A percentile compares a stretch with the other conserved stretches of the same genome.
These are phyloP conservation scores for Agriopis leucophaearia DNA, from an alignment of 2,888 invertebrate species.

Conservation along the genomic window DNA sequence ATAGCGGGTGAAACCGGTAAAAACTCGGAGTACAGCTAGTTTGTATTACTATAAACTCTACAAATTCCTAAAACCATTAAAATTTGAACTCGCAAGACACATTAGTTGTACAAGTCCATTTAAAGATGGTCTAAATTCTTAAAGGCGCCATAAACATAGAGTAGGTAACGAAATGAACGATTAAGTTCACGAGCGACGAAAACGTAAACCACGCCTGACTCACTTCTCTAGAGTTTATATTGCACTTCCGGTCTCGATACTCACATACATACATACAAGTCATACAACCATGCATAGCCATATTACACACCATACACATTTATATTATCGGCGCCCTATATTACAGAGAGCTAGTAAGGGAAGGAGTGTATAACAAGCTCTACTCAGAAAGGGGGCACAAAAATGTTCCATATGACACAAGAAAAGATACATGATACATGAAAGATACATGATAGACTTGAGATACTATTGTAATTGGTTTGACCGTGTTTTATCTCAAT, in stretches of 20 bases:
- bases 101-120: not conserved
- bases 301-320: not conserved
- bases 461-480: too few relatives aligned
- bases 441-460: too few relatives aligned
- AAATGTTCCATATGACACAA: not conserved
- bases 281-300: constrained; percentile 4
- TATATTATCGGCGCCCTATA: constrained; percentile 11
- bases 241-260: constrained; percentile 36
- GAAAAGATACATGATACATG: too few relatives aligned
- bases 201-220: constrained; percentile 32
- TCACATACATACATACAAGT: not conserved
- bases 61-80: too few relatives aligned
- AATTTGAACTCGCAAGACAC: not conserved
- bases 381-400: not conserved
- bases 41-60: too few relatives aligned
- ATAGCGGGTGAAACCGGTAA: too few relatives aligned
- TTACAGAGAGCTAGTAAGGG: not conserved
- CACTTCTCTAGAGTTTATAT: constrained; percentile 28
- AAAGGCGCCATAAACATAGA: constrained; percentile 20
- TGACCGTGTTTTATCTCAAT: too few relatives aligned
- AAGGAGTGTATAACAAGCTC: constrained; percentile 1
- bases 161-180: constrained; percentile 8
- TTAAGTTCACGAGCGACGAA: constrained; percentile 24
- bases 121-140: not conserved
- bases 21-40: too few relatives aligned